Base-by-base conservation (phyloP, 2,888 invertebrate genomes). In the Pyrochroa serraticornis region DNA sequence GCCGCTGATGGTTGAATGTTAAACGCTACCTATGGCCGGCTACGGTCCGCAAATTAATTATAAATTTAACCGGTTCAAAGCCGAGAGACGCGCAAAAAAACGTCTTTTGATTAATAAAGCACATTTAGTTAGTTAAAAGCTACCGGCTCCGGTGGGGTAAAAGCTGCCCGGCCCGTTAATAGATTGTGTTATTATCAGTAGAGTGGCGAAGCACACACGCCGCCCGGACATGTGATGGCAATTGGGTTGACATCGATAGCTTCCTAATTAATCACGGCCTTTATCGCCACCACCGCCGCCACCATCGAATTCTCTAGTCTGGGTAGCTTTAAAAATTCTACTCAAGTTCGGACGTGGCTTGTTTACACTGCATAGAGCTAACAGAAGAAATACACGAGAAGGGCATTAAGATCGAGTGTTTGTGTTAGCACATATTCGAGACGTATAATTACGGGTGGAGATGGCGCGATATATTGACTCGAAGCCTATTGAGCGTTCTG, bases 331-430 rank as follows among this genome's bases (percentile, higher is more conserved):
- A 22, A 22, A 22, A 22, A 22, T 22, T 22, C 22, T 3, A 5
- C 22, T 22, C 22, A 5, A 22, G 22, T 46, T 41, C 14, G 42
- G 51, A 47, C 50, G 48, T 42, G 13, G 22, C 31, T 37, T 53
- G 49, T 50, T 58, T 44, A 44, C 45, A 37, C 45, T 44, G 31
- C 36, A 32, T 47, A 37, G 54, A 37, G 22, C 41, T 47, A 35
- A 58, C 38, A 56, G 58, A 64, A 63, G 60, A 57, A 60, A 47
- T 58, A 66, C 66, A 66, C 55, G 66, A 53, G 56, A 66, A 66
- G 53, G 46, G 66, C 66, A 66, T 66, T 66, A 66, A 60, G 60
- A 55, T 57, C 42, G 58, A 63, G 58, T 61, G 56, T 56, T 62
- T 60, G 60, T 62, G 36, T 57, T 45, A 37, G 38, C 35, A 33